phyloP scores from a whole-genome alignment of 1,140 invertebrate genomes.

The Ladona fulva region DNA sequence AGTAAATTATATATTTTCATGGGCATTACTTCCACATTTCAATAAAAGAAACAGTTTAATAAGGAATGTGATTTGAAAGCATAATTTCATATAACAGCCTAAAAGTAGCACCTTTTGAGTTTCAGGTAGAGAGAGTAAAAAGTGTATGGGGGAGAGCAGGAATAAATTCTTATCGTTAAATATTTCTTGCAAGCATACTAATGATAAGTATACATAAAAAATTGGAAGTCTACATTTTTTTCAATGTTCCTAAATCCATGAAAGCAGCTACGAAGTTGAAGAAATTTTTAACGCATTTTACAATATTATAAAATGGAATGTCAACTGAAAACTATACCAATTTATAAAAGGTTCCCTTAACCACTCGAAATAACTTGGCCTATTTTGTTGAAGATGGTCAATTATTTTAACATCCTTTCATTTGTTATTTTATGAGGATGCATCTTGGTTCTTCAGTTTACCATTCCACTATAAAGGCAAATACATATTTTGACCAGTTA shows the following conservation, averaged over 20 bases:
- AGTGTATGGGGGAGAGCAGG: slow-evolving; percentile 1
- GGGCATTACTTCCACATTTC: neutral
- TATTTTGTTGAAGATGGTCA: neutral
- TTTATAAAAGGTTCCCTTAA: neutral
- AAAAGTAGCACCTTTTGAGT: slow-evolving; percentile 9
- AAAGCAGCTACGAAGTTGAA: neutral
- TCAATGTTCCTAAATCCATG: neutral
- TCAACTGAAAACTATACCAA: neutral
- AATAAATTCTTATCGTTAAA: neutral
- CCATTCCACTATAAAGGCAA: neutral
- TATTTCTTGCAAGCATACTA: slow-evolving; percentile 2
- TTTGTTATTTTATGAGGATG: neutral
- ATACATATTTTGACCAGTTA: neutral
- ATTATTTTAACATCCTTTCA: neutral
- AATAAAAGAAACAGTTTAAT: neutral
- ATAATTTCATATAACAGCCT: neutral
- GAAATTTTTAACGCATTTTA: neutral
- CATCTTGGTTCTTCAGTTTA: slow-evolving; percentile 3
- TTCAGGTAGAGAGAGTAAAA: neutral
- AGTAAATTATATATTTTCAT: neutral
- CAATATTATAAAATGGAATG: slow-evolving; percentile 10
- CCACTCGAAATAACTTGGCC: neutral
- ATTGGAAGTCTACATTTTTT: neutral
- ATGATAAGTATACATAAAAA: slow-evolving; percentile 2
- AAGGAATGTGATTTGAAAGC: slow-evolving; percentile 1